Evolutionary conservation across 2,888 invertebrate genomes (phyloP).

Genomic region (Monoplex corrugatus): DNA sequence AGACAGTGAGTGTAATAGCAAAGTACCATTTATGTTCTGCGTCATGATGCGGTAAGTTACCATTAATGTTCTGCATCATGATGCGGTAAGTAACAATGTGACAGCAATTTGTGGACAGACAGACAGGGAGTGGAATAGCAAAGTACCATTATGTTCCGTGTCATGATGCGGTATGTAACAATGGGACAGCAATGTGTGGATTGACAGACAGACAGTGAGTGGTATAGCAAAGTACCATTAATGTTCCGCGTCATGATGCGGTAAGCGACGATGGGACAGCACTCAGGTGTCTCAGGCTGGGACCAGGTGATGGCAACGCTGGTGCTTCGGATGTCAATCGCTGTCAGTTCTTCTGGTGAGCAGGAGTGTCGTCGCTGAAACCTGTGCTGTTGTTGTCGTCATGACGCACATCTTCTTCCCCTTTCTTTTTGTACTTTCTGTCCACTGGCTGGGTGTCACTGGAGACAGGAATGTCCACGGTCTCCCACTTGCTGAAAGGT

Average conservation of each 20-base stretch:
- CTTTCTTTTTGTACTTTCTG: constrained; percentile 31
- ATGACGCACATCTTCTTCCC: neutral
- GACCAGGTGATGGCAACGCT: constrained; percentile 52
- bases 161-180: constrained; percentile 51
- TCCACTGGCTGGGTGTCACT: constrained; percentile 34
- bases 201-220: no score
- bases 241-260: constrained; percentile 46
- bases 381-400: neutral
- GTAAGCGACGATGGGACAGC: constrained; percentile 60
- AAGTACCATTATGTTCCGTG: neutral
- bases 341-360: neutral
- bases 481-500: constrained; percentile 94
- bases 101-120: constrained; percentile 47
- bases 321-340: constrained; percentile 45
- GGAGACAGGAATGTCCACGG: constrained; percentile 77
- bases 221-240: no score
- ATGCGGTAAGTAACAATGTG: constrained; percentile 56
- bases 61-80: constrained; percentile 35
- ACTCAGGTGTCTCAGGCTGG: constrained; percentile 43
- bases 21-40: constrained; percentile 41
- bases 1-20: no score
- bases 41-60: constrained; percentile 22
- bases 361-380: neutral
- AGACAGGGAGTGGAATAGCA: neutral
- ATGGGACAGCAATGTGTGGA: no score